phyloP scores from a whole-genome alignment of 2,797 vertebrate species.

The Heterohyrax brucei region DNA sequence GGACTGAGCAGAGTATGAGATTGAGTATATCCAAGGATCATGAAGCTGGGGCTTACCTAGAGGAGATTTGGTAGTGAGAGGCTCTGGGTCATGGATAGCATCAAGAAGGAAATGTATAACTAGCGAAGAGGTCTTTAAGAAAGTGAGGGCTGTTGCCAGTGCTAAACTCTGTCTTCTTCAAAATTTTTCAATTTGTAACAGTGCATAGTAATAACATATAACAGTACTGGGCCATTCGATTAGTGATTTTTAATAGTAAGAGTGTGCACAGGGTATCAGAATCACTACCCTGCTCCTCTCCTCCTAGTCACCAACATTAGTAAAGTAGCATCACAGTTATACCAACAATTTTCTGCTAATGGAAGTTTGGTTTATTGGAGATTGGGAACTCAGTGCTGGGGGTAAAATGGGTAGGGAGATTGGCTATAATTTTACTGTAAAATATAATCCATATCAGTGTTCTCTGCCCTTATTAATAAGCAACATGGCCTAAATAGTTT shows the following conservation, averaged over 20 bases:
- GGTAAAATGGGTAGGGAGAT: not conserved
- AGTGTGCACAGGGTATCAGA: not conserved
- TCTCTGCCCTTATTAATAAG: not conserved
- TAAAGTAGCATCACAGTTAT: not conserved
- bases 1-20: not conserved
- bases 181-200: not conserved
- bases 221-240: not conserved
- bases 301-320: not conserved
- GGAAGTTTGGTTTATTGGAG: not conserved
- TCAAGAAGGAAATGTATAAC: not conserved
- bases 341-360: not conserved
- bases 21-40: not conserved
- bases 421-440: not conserved
- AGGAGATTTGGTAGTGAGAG: rapidly evolving
- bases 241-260: not conserved
- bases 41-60: not conserved
- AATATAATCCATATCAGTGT: not conserved
- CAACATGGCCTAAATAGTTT: not conserved
- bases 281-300: not conserved
- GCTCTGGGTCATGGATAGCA: not conserved
- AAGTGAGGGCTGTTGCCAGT: not conserved
- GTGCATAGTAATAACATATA: too few species aligned
- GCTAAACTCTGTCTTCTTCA: not conserved
- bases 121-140: rapidly evolving
- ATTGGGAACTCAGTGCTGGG: not conserved